These are phyloP conservation scores for Pseudomyrmex concolor DNA, from an alignment of 1,140 invertebrate species.

Conservation along the genomic window DNA sequence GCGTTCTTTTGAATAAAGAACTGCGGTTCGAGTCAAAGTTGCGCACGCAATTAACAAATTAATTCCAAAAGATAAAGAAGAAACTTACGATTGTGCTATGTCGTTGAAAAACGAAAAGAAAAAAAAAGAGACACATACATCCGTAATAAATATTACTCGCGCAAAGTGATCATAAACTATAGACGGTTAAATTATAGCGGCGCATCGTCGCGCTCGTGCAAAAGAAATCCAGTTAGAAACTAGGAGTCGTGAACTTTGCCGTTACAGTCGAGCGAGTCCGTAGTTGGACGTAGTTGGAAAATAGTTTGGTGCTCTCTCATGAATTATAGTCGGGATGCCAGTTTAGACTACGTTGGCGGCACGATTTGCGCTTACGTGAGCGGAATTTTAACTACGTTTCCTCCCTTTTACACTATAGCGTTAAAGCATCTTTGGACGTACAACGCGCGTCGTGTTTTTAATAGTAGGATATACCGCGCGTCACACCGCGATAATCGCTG, in stretches of 20 bases:
- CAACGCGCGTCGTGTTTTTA: neutral
- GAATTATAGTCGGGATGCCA: conserved; percentile 47
- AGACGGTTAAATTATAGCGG: conserved; percentile 41
- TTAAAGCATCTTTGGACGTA: neutral
- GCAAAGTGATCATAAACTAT: conserved; percentile 8
- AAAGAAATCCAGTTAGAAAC: conserved; percentile 57
- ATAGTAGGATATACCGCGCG: too few species aligned
- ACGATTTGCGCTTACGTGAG: conserved; percentile 33
- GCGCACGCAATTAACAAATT: neutral
- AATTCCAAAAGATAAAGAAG: neutral
- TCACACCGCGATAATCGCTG: neutral
- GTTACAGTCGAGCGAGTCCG: conserved; percentile 36
- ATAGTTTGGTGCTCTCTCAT: conserved; percentile 51
- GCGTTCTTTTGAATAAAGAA: neutral
- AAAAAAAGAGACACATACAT: conserved; percentile 29
- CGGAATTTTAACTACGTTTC: conserved; percentile 8
- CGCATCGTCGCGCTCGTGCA: conserved; percentile 27
- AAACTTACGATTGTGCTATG: neutral
- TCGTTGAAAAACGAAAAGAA: neutral
- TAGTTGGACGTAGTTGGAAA: conserved; percentile 59
- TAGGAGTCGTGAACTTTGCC: conserved; percentile 43
- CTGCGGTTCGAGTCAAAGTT: too few species aligned
- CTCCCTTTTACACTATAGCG: neutral
- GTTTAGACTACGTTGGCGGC: conserved; percentile 27
- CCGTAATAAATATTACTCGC: neutral